Percentiles rank a stretch among this genome's conserved stretches.
phyloP scores from a whole-genome alignment of 1,140 invertebrate species.

The Camponotus floridanus region DNA sequence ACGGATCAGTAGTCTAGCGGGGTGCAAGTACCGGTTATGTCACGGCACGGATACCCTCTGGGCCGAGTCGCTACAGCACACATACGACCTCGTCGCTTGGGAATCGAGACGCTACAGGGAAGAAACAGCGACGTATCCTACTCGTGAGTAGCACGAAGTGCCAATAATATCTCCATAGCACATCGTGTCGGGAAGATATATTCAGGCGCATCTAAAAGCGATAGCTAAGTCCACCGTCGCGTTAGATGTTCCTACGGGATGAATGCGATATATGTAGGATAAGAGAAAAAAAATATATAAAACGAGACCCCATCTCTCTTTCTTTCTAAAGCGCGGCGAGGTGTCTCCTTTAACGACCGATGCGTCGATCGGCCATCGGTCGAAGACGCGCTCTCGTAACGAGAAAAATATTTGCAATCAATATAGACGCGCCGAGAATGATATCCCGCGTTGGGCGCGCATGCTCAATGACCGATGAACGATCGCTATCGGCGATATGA shows the following conservation, averaged over 20 bases:
- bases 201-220: conserved; percentile 61
- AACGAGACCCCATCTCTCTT: not conserved
- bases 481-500: conserved; percentile 67
- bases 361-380: not conserved
- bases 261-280: not conserved
- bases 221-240: conserved; percentile 48
- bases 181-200: conserved; percentile 70
- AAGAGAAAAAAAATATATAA: conserved; percentile 28
- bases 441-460: conserved; percentile 46
- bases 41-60: conserved; percentile 72
- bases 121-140: conserved; percentile 48
- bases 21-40: conserved; percentile 73
- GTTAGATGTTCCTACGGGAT: conserved; percentile 13
- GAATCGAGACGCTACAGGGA: conserved; percentile 15
- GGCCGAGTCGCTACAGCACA: conserved; percentile 65
- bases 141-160: conserved; percentile 65
- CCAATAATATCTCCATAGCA: conserved; percentile 76
- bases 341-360: conserved; percentile 65
- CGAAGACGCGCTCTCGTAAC: not conserved
- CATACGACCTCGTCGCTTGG: conserved; percentile 63
- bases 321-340: conserved; percentile 1
- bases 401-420: conserved; percentile 67
- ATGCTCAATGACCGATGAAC: conserved; percentile 64
- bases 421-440: conserved; percentile 29
- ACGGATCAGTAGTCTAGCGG: conserved; percentile 74